Percentiles rank a stretch among this genome's conserved stretches.
Evolutionary conservation across 2,888 invertebrate species (phyloP).

Genomic region (Melanostoma mellinum): DNA sequence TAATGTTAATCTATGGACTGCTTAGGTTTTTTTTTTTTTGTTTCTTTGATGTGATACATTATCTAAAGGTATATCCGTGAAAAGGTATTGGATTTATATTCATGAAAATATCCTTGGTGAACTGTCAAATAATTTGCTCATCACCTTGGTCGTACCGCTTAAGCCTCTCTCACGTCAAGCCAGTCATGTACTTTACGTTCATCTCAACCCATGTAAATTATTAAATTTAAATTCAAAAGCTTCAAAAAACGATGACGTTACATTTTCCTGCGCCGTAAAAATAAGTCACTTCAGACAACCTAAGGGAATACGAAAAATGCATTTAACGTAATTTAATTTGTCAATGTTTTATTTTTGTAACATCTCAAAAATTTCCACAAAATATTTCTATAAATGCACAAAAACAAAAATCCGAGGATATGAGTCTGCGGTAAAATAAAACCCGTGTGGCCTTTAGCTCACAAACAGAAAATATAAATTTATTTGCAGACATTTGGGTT

Average conservation of each 20-base stretch:
- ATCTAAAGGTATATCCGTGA: no score
- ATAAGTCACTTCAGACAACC: background rate
- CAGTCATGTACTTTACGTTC: no score
- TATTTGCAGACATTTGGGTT: slow-evolving; percentile 63
- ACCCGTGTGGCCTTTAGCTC: slow-evolving; percentile 20
- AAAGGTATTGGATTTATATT: no score
- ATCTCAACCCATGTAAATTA: no score
- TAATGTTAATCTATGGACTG: no score
- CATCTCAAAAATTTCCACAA: background rate
- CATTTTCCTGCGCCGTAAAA: background rate
- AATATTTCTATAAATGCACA: background rate
- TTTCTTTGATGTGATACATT: no score
- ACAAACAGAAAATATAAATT: slow-evolving; percentile 35
- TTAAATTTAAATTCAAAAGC: background rate
- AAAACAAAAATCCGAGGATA: background rate
- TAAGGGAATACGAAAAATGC: background rate
- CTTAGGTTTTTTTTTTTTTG: no score
- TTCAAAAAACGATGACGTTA: background rate
- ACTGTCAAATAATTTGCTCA: no score
- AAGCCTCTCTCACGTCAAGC: no score
- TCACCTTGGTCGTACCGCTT: no score
- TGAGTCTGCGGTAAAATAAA: background rate
- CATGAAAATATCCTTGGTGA: no score
- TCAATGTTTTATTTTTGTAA: background rate
- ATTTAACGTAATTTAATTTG: slow-evolving; percentile 1